Conservation (phyloP, 2,797 vertebrate species). For the Leuciscus waleckii region DNA sequence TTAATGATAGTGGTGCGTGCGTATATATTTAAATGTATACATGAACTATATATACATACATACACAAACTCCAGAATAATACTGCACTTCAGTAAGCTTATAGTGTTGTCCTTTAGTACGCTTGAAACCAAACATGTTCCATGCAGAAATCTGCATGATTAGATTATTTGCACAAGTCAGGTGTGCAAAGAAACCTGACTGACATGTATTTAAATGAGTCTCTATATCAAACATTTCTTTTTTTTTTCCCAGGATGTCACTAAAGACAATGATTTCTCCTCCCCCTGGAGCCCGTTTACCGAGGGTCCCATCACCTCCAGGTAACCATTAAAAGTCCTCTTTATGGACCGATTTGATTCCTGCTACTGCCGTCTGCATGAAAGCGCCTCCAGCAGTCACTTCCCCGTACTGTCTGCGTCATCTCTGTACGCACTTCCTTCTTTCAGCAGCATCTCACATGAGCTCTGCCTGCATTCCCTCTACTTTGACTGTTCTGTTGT, state of each 20-base stretch:
- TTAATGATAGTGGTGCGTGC: not conserved
- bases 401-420: slow-evolving; percentile 29
- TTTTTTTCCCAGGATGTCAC: slow-evolving; percentile 80
- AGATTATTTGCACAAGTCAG: not conserved
- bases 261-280: slow-evolving; percentile 88
- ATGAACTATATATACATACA: not conserved
- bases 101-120: not conserved
- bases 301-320: slow-evolving; percentile 88
- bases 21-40: not conserved
- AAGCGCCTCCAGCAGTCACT: not conserved
- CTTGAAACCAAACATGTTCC: not conserved
- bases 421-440: slow-evolving; percentile 35
- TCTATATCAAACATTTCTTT: not conserved
- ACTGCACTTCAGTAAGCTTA: not conserved
- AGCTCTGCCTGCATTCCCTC: slow-evolving; percentile 40
- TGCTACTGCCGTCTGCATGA: not conserved
- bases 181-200: not conserved
- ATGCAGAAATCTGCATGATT: not conserved
- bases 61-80: not conserved
- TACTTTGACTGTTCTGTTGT: slow-evolving; percentile 68
- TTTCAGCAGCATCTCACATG: slow-evolving; percentile 50
- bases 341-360: not conserved
- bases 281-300: slow-evolving; percentile 91
- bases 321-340: slow-evolving; percentile 74
- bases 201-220: not conserved